Conservation (phyloP, 23 tunicate species). For the Corella eumyota region DNA sequence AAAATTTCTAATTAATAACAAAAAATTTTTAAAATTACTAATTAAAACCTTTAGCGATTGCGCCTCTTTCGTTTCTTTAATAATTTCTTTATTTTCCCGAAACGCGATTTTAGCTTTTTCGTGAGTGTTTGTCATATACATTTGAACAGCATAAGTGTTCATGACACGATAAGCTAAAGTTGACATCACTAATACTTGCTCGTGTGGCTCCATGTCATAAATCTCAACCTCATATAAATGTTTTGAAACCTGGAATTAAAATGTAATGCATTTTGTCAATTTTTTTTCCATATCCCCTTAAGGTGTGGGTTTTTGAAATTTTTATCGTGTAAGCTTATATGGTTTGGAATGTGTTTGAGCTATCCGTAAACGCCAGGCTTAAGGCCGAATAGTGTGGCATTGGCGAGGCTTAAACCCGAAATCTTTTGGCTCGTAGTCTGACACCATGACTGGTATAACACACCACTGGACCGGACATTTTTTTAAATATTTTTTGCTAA, state of each 20-base stretch:
- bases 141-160: conserved; percentile 72
- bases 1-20: too few species aligned
- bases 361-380: too few species aligned
- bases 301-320: too few species aligned
- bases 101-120: conserved; percentile 21
- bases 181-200: conserved; percentile 52
- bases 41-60: conserved; percentile 17
- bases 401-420: too few species aligned
- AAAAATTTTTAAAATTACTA: too few species aligned
- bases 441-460: too few species aligned
- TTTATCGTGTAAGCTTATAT: not conserved
- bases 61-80: conserved; percentile 24
- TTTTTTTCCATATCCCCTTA: too few species aligned
- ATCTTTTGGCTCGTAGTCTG: too few species aligned
- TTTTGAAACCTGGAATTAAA: conserved; percentile 26
- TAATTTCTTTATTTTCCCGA: conserved; percentile 31
- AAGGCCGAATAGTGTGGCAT: too few species aligned
- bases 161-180: conserved; percentile 54
- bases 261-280: not conserved
- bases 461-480: too few species aligned
- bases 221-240: conserved; percentile 47
- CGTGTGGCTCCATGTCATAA: conserved; percentile 43
- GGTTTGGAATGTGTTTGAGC: too few species aligned
- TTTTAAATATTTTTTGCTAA: too few species aligned
- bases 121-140: conserved; percentile 31